Conservation (phyloP, 2,888 invertebrate species). For the Thera obeliscata region DNA sequence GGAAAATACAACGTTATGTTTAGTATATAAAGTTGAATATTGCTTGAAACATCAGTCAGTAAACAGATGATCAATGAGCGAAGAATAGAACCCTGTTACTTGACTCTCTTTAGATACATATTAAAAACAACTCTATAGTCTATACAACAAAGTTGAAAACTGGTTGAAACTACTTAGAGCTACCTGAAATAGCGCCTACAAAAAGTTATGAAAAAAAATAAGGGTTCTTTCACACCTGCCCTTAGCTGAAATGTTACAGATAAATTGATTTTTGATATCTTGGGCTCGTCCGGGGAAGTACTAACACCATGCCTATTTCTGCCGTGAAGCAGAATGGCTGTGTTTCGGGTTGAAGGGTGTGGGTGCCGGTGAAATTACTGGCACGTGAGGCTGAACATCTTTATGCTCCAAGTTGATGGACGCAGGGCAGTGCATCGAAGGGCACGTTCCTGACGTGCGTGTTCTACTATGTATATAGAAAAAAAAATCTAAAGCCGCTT, state of each 20-base stretch:
- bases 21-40: background rate
- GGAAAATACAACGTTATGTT: background rate
- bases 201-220: conserved; percentile 17
- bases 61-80: background rate
- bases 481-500: too few species aligned
- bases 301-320: too few species aligned
- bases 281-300: background rate
- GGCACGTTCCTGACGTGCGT: too few species aligned
- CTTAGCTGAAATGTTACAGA: background rate
- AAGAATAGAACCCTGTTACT: background rate
- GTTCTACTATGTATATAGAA: too few species aligned
- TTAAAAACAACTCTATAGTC: background rate
- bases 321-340: too few species aligned
- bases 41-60: background rate
- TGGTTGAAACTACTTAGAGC: background rate
- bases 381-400: too few species aligned
- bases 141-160: background rate
- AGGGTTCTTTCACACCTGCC: conserved; percentile 1
- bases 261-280: background rate
- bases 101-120: background rate
- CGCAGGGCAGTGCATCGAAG: too few species aligned
- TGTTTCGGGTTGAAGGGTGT: too few species aligned
- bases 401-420: too few species aligned
- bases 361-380: too few species aligned
- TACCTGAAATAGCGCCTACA: conserved; percentile 18